These are phyloP conservation scores for Rhinichthys klamathensis DNA, from an alignment of 2,113 vertebrate species.

Conservation along the genomic window DNA sequence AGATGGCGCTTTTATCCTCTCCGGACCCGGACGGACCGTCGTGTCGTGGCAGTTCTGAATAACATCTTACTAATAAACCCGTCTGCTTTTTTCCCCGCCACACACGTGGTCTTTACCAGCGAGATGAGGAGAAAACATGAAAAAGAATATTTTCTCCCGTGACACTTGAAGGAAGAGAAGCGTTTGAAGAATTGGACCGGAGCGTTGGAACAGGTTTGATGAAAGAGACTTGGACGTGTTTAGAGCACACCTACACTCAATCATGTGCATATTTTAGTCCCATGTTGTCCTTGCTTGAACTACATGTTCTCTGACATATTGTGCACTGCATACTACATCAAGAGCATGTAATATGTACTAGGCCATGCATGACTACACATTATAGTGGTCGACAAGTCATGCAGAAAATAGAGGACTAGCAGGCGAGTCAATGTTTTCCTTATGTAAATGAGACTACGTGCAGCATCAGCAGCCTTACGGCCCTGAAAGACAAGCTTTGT, in stretches of 20 bases:
- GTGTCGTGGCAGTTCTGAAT: conserved; percentile 19
- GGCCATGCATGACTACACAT: neutral
- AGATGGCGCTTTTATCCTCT: conserved; percentile 51
- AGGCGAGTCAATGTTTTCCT: neutral
- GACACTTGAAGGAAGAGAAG: conserved; percentile 41
- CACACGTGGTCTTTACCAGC: neutral
- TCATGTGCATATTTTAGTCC: conserved; percentile 13
- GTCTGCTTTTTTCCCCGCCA: neutral
- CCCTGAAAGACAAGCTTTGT: neutral
- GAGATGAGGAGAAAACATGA: conserved; percentile 37
- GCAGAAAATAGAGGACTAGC: conserved; percentile 8
- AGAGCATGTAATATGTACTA: neutral
- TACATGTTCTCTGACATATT: neutral
- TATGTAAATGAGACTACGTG: neutral
- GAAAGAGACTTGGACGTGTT: conserved; percentile 21
- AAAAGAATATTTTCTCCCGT: conserved; percentile 25
- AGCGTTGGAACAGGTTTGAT: conserved; percentile 24
- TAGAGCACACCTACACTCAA: conserved; percentile 18
- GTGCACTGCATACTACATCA: neutral
- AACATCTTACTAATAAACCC: conserved; percentile 48
- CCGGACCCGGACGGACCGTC: conserved; percentile 42
- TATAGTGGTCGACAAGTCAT: neutral
- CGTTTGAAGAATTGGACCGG: conserved; percentile 28
- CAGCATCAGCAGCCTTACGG: neutral
- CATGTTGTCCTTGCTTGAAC: conserved; percentile 11